These are phyloP conservation scores for Adela reaumurella DNA, from an alignment of 2,888 invertebrate species.

Conservation along the genomic window DNA sequence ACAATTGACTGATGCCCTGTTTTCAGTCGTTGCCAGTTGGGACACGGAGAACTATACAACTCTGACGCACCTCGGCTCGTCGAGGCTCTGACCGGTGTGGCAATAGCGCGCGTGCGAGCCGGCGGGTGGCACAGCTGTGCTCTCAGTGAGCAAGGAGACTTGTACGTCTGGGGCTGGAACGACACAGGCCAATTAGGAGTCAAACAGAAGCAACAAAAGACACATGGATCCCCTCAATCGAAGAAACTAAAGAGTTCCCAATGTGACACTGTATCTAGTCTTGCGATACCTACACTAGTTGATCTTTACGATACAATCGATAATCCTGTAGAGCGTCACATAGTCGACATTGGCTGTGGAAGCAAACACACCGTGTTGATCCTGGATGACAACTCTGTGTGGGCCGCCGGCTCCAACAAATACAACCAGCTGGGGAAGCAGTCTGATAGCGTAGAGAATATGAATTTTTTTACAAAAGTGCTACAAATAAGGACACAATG, in stretches of 20 bases:
- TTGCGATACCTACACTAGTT: slow-evolving; percentile 30
- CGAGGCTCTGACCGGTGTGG: slow-evolving; percentile 72
- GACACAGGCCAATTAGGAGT: slow-evolving; percentile 81
- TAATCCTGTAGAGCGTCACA: slow-evolving; percentile 40
- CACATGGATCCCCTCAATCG: no score
- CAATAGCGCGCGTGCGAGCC: slow-evolving; percentile 65
- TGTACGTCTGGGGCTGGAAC: slow-evolving; percentile 93
- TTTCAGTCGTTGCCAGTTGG: slow-evolving; percentile 82
- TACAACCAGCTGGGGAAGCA: slow-evolving; percentile 71
- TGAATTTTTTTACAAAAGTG: slow-evolving; percentile 26
- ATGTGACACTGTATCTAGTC: slow-evolving; percentile 20
- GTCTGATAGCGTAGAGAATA: slow-evolving; percentile 19
- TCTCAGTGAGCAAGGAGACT: slow-evolving; percentile 73
- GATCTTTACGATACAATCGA: slow-evolving; percentile 34
- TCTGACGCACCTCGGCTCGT: slow-evolving; percentile 62
- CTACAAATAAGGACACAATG: slow-evolving; percentile 19
- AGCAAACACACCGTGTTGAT: slow-evolving; percentile 69
- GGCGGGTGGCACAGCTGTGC: slow-evolving; percentile 88
- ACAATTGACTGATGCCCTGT: no score
- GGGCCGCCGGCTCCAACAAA: slow-evolving; percentile 78
- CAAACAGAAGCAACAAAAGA: background rate
- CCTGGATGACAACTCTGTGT: slow-evolving; percentile 64
- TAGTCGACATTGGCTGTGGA: slow-evolving; percentile 69
- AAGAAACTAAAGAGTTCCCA: slow-evolving; percentile 9
- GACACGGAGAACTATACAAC: slow-evolving; percentile 68